These are phyloP conservation scores for Elgaria multicarinata DNA, from an alignment of 2,113 vertebrate species.

Conservation along the genomic window DNA sequence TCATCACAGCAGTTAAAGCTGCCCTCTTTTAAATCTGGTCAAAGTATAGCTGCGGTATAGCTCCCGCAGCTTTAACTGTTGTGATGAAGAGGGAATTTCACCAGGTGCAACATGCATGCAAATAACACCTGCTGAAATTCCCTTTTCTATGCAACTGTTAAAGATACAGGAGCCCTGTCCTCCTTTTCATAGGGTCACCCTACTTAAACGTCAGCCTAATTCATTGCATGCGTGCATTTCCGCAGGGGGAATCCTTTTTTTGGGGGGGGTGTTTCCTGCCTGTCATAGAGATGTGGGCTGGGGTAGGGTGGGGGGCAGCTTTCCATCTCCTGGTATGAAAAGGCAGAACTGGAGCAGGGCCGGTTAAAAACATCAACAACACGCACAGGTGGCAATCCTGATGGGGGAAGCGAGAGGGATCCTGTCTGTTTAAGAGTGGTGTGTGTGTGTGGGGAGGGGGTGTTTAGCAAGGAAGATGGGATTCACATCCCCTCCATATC, in stretches of 20 bases:
- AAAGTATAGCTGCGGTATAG: too few relatives aligned
- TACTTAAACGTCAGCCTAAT: background rate
- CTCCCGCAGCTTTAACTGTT: too few relatives aligned
- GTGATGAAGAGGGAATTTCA: too few relatives aligned
- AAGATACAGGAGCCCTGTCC: too few relatives aligned
- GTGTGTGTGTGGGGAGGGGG: background rate
- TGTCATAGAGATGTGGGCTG: background rate
- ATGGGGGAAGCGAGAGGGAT: background rate
- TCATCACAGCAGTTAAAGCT: too few relatives aligned
- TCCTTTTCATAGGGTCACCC: too few relatives aligned
- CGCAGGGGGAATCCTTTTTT: too few relatives aligned
- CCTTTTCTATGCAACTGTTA: too few relatives aligned
- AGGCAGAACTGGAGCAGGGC: background rate
- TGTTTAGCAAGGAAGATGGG: background rate
- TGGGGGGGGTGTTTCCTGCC: background rate
- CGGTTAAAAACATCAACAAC: too few relatives aligned
- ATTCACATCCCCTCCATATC: background rate
- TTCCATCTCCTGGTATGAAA: background rate
- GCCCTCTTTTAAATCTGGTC: too few relatives aligned
- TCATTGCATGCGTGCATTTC: background rate
- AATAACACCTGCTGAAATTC: too few relatives aligned
- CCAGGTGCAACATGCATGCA: too few relatives aligned
- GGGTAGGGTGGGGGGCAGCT: background rate
- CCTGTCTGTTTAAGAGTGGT: background rate
- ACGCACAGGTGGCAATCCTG: background rate